Percentiles rank a stretch among this genome's conserved stretches.
Conservation (phyloP, 2,888 invertebrate species). For the Brassicogethes aeneus region DNA sequence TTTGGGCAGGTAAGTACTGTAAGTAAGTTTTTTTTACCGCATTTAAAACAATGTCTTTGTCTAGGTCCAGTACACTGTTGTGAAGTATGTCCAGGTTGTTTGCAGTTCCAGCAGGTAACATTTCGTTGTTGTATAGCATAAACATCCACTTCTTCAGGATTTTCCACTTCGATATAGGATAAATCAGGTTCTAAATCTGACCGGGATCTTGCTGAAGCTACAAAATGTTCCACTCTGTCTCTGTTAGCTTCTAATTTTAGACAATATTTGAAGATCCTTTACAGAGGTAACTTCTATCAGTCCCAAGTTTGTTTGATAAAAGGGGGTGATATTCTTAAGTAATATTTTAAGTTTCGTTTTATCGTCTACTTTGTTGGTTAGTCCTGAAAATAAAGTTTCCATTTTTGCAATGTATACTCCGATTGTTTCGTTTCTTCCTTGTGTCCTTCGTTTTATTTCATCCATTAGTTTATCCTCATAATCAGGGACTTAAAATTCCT, state of each 20-base stretch:
- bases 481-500: conserved; percentile 3
- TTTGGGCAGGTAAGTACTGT: conserved; percentile 5
- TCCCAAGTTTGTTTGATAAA: conserved; percentile 7
- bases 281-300: conserved; percentile 7
- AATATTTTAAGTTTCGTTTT: conserved; percentile 9
- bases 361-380: conserved; percentile 8
- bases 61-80: conserved; percentile 4
- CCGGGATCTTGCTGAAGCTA: background rate
- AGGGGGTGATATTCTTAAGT: conserved; percentile 7
- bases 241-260: conserved; percentile 5
- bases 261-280: conserved; percentile 3
- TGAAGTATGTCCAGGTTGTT: conserved; percentile 8
- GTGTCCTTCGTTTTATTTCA: conserved; percentile 7
- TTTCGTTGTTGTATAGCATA: background rate
- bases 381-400: conserved; percentile 8
- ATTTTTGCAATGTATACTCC: conserved; percentile 9
- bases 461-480: conserved; percentile 8
- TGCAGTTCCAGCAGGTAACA: conserved; percentile 6
- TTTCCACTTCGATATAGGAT: conserved; percentile 6
- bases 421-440: conserved; percentile 8
- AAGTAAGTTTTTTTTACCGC: conserved; percentile 4
- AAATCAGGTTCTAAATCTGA: conserved; percentile 7
- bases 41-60: conserved; percentile 4
- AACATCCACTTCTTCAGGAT: background rate
- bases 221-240: conserved; percentile 5